Conservation (phyloP, 2,113 vertebrate species). For the Ciconia boyciana region DNA sequence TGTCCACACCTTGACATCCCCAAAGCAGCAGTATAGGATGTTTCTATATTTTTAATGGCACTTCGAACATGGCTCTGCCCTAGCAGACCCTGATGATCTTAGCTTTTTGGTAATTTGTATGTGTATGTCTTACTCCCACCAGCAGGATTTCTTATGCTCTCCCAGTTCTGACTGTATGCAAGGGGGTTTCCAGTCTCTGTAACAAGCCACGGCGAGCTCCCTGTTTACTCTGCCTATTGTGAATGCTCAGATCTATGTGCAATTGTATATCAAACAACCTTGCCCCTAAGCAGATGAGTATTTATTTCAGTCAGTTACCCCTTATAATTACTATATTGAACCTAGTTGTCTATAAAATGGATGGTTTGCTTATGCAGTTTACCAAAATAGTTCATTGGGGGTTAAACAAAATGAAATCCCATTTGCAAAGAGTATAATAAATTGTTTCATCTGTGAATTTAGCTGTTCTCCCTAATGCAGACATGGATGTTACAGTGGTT, state of each 20-base stretch:
- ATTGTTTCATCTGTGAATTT: constrained; percentile 94
- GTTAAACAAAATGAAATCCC: constrained; percentile 85
- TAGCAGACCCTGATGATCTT: not conserved
- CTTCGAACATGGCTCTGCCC: not conserved
- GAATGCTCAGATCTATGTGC: constrained; percentile 61
- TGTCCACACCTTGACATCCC: not conserved
- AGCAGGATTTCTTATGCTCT: constrained; percentile 35
- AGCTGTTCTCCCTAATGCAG: constrained; percentile 97
- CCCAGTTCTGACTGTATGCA: not conserved
- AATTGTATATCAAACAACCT: constrained; percentile 79
- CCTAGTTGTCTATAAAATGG: constrained; percentile 91
- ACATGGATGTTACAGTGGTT: constrained; percentile 93
- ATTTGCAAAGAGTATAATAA: constrained; percentile 89
- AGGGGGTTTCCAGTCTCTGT: constrained; percentile 8
- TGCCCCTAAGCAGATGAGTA: constrained; percentile 85
- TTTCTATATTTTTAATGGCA: not conserved
- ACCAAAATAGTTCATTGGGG: constrained; percentile 86
- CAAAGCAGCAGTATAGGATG: not conserved
- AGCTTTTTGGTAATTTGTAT: not conserved
- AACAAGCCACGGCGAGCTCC: not conserved
- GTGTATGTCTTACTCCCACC: not conserved
- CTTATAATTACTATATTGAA: constrained; percentile 91
- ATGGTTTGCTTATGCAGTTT: constrained; percentile 88
- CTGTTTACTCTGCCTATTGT: constrained; percentile 64
- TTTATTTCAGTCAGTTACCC: constrained; percentile 90